phyloP scores from a whole-genome alignment of 2,113 vertebrate genomes.

The Rhadina sibilatrix region DNA sequence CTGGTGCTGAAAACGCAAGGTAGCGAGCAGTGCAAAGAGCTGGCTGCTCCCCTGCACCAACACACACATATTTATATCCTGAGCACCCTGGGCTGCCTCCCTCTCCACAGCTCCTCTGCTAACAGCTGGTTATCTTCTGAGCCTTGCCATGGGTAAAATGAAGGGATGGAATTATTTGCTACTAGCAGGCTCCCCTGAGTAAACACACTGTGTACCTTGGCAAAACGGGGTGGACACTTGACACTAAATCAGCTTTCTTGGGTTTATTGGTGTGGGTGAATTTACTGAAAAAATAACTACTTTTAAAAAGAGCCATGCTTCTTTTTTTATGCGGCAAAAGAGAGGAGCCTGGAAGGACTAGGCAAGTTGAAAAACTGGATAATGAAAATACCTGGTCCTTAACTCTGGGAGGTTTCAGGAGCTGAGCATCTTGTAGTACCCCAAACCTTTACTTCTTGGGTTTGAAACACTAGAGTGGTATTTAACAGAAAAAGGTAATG shows the following conservation, averaged over 20 bases:
- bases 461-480: neutral
- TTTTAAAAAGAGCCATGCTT: neutral
- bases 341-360: neutral
- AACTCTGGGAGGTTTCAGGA: neutral
- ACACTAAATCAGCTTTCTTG: neutral
- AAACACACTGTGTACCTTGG: conserved; percentile 31
- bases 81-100: neutral
- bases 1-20: neutral
- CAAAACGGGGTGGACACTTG: neutral
- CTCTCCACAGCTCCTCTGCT: neutral
- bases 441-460: neutral
- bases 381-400: neutral
- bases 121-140: conserved; percentile 39
- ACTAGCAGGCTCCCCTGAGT: neutral
- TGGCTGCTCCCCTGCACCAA: neutral
- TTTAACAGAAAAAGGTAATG: neutral
- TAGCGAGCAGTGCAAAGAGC: neutral
- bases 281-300: conserved; percentile 21
- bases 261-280: neutral
- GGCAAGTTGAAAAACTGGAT: neutral
- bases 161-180: conserved; percentile 32
- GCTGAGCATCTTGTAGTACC: neutral
- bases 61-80: neutral
- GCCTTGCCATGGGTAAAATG: neutral
- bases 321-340: neutral